These are phyloP conservation scores for Arctopsyche grandis DNA, from an alignment of 1,140 invertebrate genomes.

Conservation along the genomic window DNA sequence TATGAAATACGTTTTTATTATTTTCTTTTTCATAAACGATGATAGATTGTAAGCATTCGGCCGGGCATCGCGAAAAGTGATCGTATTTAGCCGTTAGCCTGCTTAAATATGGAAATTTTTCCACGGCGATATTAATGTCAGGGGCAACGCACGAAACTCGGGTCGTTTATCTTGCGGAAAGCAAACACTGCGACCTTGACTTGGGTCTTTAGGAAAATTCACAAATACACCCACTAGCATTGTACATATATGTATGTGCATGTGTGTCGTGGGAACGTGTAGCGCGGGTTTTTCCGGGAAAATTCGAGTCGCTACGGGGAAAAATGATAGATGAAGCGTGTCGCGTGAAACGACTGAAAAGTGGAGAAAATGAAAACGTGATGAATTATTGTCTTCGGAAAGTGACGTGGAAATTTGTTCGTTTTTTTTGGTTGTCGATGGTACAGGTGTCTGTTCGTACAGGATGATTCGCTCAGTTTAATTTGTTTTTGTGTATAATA, in stretches of 20 bases:
- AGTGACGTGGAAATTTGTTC: background rate
- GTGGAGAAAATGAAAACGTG: background rate
- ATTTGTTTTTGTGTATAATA: too few species aligned
- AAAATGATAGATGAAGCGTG: too few species aligned
- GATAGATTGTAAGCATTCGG: background rate
- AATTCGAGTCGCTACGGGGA: background rate
- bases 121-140: background rate
- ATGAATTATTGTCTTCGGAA: background rate
- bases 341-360: too few species aligned
- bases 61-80: background rate
- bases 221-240: too few species aligned
- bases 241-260: background rate
- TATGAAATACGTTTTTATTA: too few species aligned
- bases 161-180: conserved; percentile 7
- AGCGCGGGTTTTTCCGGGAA: background rate
- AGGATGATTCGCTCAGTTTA: too few species aligned
- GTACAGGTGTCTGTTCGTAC: too few species aligned
- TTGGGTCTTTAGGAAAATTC: background rate
- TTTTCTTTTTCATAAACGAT: too few species aligned
- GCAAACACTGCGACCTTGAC: background rate
- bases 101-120: conserved; percentile 8
- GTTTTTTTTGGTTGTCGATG: too few species aligned
- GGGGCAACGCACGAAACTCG: conserved; percentile 1
- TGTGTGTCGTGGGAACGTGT: too few species aligned
- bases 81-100: background rate